phyloP scores from a whole-genome alignment of 2,888 invertebrate genomes.

The Euzophera pinguis region DNA sequence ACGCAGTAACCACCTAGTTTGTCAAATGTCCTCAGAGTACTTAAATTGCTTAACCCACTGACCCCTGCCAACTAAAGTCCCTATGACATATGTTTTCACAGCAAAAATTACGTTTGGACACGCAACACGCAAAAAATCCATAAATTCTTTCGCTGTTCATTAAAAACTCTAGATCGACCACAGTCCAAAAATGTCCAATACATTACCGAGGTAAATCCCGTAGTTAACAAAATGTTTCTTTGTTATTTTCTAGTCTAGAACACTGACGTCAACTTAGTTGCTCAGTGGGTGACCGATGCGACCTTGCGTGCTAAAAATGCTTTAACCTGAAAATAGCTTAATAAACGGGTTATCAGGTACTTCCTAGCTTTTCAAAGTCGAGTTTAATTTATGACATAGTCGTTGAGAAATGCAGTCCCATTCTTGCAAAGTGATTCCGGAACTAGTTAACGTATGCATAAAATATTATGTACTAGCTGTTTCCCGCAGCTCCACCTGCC shows the following conservation, averaged over 20 bases:
- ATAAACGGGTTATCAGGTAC: constrained; percentile 19
- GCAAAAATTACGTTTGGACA: constrained; percentile 37
- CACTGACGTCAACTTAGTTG: constrained; percentile 5
- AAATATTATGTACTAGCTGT: too few relatives aligned
- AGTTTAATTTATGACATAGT: background rate
- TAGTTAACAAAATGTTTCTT: background rate
- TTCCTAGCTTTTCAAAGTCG: constrained; percentile 14
- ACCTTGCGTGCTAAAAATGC: constrained; percentile 20
- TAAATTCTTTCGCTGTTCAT: constrained; percentile 35
- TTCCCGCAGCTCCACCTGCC: too few relatives aligned
- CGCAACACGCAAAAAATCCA: constrained; percentile 32
- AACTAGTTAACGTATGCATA: background rate
- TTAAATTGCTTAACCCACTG: constrained; percentile 46
- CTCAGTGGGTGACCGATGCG: constrained; percentile 1
- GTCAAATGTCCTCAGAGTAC: constrained; percentile 32
- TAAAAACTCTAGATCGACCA: constrained; percentile 8
- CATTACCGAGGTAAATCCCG: background rate
- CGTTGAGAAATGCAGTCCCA: constrained; percentile 5
- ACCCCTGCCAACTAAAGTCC: constrained; percentile 39
- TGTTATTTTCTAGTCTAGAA: constrained; percentile 1
- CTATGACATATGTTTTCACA: constrained; percentile 51
- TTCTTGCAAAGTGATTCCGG: constrained; percentile 1
- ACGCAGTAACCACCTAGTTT: constrained; percentile 22
- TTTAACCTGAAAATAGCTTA: constrained; percentile 18
- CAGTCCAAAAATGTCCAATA: background rate